Evolutionary conservation across 2,797 vertebrate species (phyloP).

Genomic region (Cyprinodon diabolis): DNA sequence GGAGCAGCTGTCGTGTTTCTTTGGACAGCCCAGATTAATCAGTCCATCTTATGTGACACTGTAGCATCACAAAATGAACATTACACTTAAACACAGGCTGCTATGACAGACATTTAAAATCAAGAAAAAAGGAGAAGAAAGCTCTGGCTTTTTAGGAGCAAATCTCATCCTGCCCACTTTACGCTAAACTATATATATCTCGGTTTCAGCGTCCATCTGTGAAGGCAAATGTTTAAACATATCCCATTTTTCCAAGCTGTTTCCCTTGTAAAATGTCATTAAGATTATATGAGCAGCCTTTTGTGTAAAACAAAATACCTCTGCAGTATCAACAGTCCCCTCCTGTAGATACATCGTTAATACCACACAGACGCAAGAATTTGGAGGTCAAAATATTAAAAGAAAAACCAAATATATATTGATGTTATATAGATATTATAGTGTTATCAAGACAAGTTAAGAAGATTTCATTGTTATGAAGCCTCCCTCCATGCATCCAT

Average conservation of each 20-base stretch:
- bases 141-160: background rate
- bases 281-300: background rate
- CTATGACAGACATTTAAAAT: background rate
- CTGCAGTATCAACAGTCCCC: background rate
- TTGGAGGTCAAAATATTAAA: no score
- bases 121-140: background rate
- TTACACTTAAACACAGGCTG: background rate
- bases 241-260: background rate
- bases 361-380: background rate
- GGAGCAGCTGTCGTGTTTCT: background rate
- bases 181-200: background rate
- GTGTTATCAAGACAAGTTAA: background rate
- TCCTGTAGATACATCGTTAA: background rate
- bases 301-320: background rate
- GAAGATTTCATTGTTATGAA: background rate
- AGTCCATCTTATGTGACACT: background rate
- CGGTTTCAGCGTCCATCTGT: background rate
- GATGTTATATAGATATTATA: no score
- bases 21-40: background rate
- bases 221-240: slow-evolving; percentile 5
- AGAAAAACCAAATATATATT: no score
- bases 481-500: no score
- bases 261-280: background rate
- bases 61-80: background rate
- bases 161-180: background rate